These are phyloP conservation scores for Drosophila fungiperda DNA, from an alignment of 2,888 invertebrate genomes.

Conservation along the genomic window DNA sequence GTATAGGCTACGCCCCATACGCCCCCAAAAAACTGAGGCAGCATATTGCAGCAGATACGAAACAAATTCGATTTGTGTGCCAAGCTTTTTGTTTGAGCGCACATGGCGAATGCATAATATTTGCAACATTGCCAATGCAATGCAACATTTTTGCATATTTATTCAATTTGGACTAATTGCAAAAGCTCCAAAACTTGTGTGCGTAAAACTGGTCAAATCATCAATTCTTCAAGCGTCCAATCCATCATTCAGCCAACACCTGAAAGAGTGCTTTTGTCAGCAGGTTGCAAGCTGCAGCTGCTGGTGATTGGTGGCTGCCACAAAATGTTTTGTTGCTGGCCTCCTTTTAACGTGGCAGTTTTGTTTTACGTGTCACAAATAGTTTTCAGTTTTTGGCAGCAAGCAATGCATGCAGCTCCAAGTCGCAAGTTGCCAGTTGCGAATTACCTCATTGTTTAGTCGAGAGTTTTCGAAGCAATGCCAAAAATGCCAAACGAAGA, in stretches of 20 bases:
- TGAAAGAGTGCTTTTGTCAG: conserved; percentile 13
- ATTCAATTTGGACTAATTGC: conserved; percentile 29
- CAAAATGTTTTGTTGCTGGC: conserved; percentile 6
- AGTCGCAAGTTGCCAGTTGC: background rate
- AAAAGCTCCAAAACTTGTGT: conserved; percentile 16
- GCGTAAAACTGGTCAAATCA: conserved; percentile 1
- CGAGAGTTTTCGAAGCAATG: conserved; percentile 39
- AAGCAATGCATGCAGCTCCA: conserved; percentile 22
- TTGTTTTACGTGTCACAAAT: conserved; percentile 64
- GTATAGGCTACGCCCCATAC: conserved; percentile 18
- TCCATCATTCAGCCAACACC: conserved; percentile 35
- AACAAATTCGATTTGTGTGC: background rate
- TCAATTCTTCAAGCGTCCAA: conserved; percentile 31
- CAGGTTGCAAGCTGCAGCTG: background rate
- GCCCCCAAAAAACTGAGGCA: background rate
- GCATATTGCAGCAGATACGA: conserved; percentile 1
- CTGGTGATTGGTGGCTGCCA: background rate
- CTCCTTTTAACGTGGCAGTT: conserved; percentile 17
- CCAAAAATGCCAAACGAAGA: conserved; percentile 42
- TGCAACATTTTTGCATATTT: conserved; percentile 5
- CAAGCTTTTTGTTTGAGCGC: background rate
- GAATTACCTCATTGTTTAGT: conserved; percentile 35
- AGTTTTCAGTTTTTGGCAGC: conserved; percentile 45
- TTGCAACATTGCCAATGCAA: background rate
- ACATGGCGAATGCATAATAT: conserved; percentile 16